Conservation (phyloP, 1,140 invertebrate species). For the Akabosia matsudoensis region DNA sequence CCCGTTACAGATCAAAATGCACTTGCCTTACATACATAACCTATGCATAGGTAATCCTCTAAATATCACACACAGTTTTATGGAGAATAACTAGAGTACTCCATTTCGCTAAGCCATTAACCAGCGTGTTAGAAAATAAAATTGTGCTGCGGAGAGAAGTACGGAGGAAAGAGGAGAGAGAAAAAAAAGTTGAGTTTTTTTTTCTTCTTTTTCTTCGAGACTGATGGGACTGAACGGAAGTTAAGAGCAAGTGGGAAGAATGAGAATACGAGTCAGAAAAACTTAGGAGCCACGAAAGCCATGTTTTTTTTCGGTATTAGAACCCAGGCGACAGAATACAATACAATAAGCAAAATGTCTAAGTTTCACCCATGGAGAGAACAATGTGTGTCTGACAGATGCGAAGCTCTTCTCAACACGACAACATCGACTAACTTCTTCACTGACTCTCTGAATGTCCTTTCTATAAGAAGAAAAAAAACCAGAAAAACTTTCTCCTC, state of each 20-base stretch:
- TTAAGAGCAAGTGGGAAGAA: too few species aligned
- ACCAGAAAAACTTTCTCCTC: neutral
- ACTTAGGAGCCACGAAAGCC: neutral
- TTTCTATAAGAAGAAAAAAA: too few species aligned
- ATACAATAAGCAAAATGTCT: slow-evolving; percentile 7
- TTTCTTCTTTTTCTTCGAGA: neutral
- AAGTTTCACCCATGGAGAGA: slow-evolving; percentile 6
- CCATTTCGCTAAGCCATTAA: too few species aligned
- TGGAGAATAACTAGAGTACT: too few species aligned
- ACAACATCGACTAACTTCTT: neutral
- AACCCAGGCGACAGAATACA: slow-evolving; percentile 3
- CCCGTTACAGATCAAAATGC: too few species aligned
- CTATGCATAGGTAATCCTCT: too few species aligned
- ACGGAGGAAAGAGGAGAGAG: too few species aligned
- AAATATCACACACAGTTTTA: too few species aligned
- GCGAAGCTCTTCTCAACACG: slow-evolving; percentile 4
- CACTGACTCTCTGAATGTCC: neutral
- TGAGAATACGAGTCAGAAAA: neutral
- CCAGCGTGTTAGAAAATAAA: too few species aligned
- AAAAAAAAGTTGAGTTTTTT: too few species aligned
- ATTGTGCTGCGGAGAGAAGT: too few species aligned
- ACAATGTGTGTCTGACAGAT: slow-evolving; percentile 18
- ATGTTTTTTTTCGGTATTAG: neutral
- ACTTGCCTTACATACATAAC: too few species aligned
- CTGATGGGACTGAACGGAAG: neutral